Percentiles rank a stretch among this genome's conserved stretches.
These are phyloP conservation scores for Orestias chungarensis DNA, from an alignment of 2,797 vertebrate species.

Conservation along the genomic window DNA sequence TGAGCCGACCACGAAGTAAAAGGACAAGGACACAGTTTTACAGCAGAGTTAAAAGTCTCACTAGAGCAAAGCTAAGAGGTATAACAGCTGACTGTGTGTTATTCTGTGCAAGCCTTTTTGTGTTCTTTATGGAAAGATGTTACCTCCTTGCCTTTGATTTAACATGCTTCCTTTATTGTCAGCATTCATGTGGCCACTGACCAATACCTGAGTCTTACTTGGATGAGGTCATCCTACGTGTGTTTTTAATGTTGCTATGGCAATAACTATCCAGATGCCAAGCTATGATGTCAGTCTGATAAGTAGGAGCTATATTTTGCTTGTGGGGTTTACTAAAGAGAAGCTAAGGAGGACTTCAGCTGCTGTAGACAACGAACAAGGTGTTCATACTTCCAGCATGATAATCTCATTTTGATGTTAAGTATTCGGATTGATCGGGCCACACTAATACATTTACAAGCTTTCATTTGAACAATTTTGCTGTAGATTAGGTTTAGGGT, in stretches of 20 bases:
- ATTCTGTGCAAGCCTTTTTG: constrained; percentile 20
- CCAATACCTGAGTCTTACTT: constrained; percentile 59
- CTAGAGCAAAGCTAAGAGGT: constrained; percentile 12
- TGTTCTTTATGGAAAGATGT: constrained; percentile 40
- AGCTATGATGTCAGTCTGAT: constrained; percentile 41
- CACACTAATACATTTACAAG: background rate
- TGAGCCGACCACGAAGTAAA: constrained; percentile 33
- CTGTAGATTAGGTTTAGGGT: background rate
- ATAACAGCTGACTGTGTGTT: constrained; percentile 17
- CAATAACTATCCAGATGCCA: constrained; percentile 31
- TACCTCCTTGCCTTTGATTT: constrained; percentile 42
- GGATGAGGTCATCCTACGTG: constrained; percentile 44
- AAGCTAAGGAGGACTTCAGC: constrained; percentile 10
- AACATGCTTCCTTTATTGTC: constrained; percentile 62
- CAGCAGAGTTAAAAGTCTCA: constrained; percentile 15
- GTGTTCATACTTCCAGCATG: background rate
- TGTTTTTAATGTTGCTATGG: constrained; percentile 56
- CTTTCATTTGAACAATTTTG: background rate
- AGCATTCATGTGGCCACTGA: constrained; percentile 58
- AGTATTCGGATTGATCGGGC: background rate
- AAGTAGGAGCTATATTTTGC: constrained; percentile 9
- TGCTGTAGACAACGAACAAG: background rate
- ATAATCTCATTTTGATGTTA: background rate
- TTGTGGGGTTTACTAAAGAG: constrained; percentile 22
- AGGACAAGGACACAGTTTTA: constrained; percentile 24